Percentiles rank a stretch among this genome's conserved stretches.
These are phyloP conservation scores for Mormyrus lacerda DNA, from an alignment of 2,113 vertebrate genomes.

Conservation along the genomic window DNA sequence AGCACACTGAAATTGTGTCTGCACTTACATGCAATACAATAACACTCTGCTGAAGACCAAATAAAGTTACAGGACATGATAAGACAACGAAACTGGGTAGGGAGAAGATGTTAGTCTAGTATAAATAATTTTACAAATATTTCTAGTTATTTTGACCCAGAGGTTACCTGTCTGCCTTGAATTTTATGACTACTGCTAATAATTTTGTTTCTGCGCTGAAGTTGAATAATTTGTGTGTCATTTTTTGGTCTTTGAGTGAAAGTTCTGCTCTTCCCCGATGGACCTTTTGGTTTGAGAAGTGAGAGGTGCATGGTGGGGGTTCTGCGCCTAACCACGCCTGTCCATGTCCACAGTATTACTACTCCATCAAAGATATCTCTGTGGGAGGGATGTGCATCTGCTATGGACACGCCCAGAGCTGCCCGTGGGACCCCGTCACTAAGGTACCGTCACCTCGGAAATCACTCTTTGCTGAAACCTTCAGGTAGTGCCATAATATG, in stretches of 20 bases:
- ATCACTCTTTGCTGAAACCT: background rate
- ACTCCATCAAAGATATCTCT: conserved; percentile 91
- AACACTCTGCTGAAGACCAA: background rate
- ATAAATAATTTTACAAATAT: background rate
- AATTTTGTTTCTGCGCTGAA: background rate
- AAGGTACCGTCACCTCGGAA: conserved; percentile 55
- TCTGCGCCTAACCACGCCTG: background rate
- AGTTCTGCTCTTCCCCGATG: background rate
- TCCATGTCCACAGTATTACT: conserved; percentile 74
- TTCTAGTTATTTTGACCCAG: background rate
- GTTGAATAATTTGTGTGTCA: background rate
- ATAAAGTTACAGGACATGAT: background rate
- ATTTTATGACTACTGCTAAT: background rate
- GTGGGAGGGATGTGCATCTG: conserved; percentile 96
- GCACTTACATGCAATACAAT: background rate
- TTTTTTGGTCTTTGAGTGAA: background rate
- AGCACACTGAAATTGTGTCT: background rate
- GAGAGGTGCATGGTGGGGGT: background rate
- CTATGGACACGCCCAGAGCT: conserved; percentile 86
- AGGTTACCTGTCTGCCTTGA: background rate
- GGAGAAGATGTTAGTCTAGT: background rate
- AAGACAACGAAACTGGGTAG: background rate
- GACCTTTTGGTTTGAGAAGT: background rate
- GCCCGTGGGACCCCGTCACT: conserved; percentile 74
- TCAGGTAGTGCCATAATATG: background rate